Conservation (phyloP, 2,797 vertebrate genomes). For the Pagetopsis macropterus region DNA sequence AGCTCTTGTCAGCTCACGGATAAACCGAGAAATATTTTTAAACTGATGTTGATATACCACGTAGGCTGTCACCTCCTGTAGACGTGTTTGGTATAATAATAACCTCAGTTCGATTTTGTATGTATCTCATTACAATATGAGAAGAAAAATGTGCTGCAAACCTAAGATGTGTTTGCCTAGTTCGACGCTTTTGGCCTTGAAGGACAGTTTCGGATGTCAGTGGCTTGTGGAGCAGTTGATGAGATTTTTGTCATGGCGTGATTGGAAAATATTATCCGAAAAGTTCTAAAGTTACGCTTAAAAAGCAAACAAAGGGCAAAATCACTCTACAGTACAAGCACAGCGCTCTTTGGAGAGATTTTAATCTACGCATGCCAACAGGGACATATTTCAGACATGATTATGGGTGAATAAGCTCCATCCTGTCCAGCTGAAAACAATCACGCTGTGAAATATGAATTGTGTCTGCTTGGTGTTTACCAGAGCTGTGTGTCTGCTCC, state of each 20-base stretch:
- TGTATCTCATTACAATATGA: constrained; percentile 27
- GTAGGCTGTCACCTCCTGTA: constrained; percentile 13
- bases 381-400: constrained; percentile 52
- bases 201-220: constrained; percentile 47
- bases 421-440: constrained; percentile 76
- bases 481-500: constrained; percentile 48
- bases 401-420: constrained; percentile 59
- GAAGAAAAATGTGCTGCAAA: constrained; percentile 39
- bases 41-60: constrained; percentile 32
- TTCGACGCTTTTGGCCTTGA: constrained; percentile 39
- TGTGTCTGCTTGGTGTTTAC: constrained; percentile 68
- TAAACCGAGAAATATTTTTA: constrained; percentile 26
- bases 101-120: constrained; percentile 10
- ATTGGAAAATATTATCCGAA: constrained; percentile 38
- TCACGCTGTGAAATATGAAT: constrained; percentile 65
- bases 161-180: constrained; percentile 34
- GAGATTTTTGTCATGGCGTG: constrained; percentile 43
- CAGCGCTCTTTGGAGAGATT: constrained; percentile 1
- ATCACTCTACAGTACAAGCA: not conserved
- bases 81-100: constrained; percentile 33
- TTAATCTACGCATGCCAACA: constrained; percentile 18
- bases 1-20: constrained; percentile 7
- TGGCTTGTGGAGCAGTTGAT: constrained; percentile 57
- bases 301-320: constrained; percentile 23
- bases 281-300: constrained; percentile 20